Evolutionary conservation across 2,113 vertebrate species (phyloP).

Genomic region (Sebastes fasciatus): DNA sequence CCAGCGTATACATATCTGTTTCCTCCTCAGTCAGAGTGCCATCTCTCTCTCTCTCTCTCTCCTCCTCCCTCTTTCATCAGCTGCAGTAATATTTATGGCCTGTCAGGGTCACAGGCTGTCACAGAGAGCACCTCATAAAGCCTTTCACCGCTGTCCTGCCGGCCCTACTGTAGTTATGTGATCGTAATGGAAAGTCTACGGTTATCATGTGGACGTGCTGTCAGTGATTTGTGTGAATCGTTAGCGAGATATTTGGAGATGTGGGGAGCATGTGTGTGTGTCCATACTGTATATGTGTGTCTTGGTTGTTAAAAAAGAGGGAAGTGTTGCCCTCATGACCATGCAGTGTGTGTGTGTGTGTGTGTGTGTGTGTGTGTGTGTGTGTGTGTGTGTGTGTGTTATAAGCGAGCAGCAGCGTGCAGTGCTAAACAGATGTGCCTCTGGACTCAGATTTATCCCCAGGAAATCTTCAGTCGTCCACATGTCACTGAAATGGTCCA

Average conservation of each 20-base stretch:
- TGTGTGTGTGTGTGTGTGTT: slow-evolving; percentile 24
- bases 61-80: slow-evolving; percentile 35
- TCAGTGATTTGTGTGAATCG: slow-evolving; percentile 56
- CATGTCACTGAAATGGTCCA: slow-evolving; percentile 13
- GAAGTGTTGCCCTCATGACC: slow-evolving; percentile 22
- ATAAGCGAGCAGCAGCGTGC: slow-evolving; percentile 12
- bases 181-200: slow-evolving; percentile 64
- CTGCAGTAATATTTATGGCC: slow-evolving; percentile 68
- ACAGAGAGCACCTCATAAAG: slow-evolving; percentile 67
- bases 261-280: slow-evolving; percentile 7
- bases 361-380: slow-evolving; percentile 11
- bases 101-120: slow-evolving; percentile 65
- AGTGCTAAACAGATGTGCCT: slow-evolving; percentile 12
- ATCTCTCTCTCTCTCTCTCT: slow-evolving; percentile 27
- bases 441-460: slow-evolving; percentile 29
- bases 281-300: background rate
- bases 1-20: slow-evolving; percentile 6
- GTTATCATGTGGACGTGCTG: slow-evolving; percentile 46
- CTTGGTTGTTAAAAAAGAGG: slow-evolving; percentile 6
- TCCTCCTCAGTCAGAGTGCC: slow-evolving; percentile 20
- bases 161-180: slow-evolving; percentile 62
- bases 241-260: slow-evolving; percentile 27
- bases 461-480: slow-evolving; percentile 32
- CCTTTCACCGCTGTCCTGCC: slow-evolving; percentile 58
- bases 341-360: background rate